Percentiles rank a stretch among this genome's conserved stretches.
These are phyloP conservation scores for Piprites chloris DNA, from an alignment of 2,113 vertebrate species.

Conservation along the genomic window DNA sequence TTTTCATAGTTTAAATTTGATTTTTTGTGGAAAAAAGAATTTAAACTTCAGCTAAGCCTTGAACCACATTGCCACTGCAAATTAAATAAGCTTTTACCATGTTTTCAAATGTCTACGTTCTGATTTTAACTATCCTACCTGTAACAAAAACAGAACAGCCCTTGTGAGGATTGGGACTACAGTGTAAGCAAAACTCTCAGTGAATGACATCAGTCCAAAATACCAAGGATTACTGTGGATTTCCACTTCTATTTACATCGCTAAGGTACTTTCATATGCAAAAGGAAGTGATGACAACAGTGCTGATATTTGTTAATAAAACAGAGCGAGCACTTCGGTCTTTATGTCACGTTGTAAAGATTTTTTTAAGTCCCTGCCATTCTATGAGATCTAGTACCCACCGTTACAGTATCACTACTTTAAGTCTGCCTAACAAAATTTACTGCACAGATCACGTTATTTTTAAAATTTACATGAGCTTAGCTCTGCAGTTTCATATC, in stretches of 20 bases:
- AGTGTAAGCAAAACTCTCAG: background rate
- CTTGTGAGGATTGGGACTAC: background rate
- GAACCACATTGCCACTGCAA: background rate
- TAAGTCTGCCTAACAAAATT: background rate
- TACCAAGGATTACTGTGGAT: background rate
- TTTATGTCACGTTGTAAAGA: background rate
- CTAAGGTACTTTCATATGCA: background rate
- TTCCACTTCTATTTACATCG: background rate
- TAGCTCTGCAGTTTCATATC: background rate
- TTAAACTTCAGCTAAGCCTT: background rate
- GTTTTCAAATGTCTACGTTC: background rate
- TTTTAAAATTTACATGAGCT: background rate
- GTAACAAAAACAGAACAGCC: background rate
- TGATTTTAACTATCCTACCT: background rate
- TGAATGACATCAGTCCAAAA: background rate
- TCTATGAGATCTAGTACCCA: background rate
- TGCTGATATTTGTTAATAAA: background rate
- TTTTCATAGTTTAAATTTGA: background rate
- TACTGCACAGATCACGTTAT: background rate
- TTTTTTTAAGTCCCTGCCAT: background rate
- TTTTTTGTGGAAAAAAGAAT: background rate
- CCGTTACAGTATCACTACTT: background rate
- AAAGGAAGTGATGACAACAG: background rate
- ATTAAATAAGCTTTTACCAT: background rate
- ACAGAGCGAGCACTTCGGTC: rapidly evolving